These are phyloP conservation scores for Saturnia pavonia DNA, from an alignment of 2,888 invertebrate genomes.

Conservation along the genomic window DNA sequence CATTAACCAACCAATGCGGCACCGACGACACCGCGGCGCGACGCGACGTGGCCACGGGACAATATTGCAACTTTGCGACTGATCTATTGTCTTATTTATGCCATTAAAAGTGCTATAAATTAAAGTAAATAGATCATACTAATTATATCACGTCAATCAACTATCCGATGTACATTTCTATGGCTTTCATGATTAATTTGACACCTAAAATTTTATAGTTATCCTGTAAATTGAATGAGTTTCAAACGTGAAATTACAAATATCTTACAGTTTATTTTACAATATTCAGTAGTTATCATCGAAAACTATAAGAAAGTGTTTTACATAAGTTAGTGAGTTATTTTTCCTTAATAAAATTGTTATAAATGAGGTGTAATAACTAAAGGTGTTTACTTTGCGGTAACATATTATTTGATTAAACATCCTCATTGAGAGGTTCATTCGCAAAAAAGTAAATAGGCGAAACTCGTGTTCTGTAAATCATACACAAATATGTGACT, in stretches of 20 bases:
- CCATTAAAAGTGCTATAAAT: neutral
- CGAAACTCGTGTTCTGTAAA: neutral
- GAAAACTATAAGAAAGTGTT: too few relatives aligned
- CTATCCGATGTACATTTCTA: too few relatives aligned
- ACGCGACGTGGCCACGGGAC: constrained; percentile 1
- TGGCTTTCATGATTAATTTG: too few relatives aligned
- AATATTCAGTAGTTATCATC: too few relatives aligned
- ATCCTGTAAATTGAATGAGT: too few relatives aligned
- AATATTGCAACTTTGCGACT: constrained; percentile 16
- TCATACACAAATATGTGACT: neutral
- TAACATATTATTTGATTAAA: neutral
- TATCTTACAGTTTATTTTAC: too few relatives aligned
- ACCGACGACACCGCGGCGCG: neutral
- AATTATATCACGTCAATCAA: too few relatives aligned
- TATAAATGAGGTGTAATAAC: neutral
- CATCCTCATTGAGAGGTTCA: neutral
- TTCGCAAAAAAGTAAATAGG: neutral
- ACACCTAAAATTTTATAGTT: too few relatives aligned
- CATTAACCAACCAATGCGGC: constrained; percentile 62
- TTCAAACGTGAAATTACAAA: too few relatives aligned
- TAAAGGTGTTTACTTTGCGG: neutral
- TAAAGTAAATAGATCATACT: neutral
- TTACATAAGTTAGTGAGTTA: too few relatives aligned
- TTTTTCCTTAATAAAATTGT: too few relatives aligned
- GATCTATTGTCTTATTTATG: neutral